phyloP scores from a whole-genome alignment of 2,113 vertebrate species.

The Antennarius striatus region DNA sequence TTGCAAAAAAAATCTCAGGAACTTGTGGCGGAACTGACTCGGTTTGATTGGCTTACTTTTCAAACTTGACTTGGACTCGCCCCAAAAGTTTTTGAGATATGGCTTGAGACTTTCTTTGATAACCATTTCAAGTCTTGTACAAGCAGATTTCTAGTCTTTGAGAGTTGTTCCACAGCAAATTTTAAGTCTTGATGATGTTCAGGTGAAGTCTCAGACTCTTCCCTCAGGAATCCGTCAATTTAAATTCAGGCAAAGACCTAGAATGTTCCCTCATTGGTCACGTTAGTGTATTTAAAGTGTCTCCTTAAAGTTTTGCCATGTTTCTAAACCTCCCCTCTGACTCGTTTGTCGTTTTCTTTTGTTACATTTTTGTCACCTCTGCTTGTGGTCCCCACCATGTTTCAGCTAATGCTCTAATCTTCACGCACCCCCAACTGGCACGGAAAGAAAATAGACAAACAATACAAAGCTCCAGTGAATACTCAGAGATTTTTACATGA shows the following conservation, averaged over 20 bases:
- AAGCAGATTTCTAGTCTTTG: too few species aligned
- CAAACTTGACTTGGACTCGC: not conserved
- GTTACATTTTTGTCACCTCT: slow-evolving; percentile 17
- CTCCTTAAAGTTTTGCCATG: not conserved
- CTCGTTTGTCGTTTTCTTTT: slow-evolving; percentile 22
- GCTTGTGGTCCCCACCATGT: slow-evolving; percentile 14
- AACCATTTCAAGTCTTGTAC: not conserved
- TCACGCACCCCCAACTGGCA: slow-evolving; percentile 9
- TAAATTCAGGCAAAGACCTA: too few species aligned
- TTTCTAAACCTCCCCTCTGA: slow-evolving; percentile 8
- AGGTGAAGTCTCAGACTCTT: not conserved
- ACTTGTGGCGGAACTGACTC: too few species aligned
- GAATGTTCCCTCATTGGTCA: not conserved
- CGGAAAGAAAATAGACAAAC: slow-evolving; percentile 23
- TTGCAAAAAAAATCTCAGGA: too few species aligned
- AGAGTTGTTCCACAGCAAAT: too few species aligned
- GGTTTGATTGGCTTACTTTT: not conserved
- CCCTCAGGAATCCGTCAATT: not conserved
- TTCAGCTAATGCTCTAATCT: slow-evolving; percentile 1
- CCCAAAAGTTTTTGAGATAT: not conserved
- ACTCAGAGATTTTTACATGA: not conserved
- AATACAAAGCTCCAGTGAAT: not conserved
- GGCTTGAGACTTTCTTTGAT: not conserved
- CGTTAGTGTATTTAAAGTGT: not conserved
- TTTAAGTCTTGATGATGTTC: too few species aligned